Evolutionary conservation across 2,113 vertebrate genomes (phyloP).

Genomic region (Mystacornis crossleyi): DNA sequence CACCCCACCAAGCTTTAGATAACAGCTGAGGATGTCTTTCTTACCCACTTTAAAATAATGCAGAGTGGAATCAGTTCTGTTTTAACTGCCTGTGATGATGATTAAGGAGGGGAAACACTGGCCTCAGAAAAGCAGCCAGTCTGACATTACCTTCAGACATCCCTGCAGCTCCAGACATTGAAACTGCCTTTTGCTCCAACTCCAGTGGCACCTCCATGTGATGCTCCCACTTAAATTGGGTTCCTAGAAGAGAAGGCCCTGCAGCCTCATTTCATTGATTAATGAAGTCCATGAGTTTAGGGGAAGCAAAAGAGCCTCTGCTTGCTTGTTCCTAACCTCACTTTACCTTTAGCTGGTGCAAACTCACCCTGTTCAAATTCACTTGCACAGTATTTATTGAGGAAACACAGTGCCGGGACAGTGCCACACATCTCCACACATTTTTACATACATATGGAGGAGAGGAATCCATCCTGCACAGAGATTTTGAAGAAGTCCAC

Average conservation of each 20-base stretch:
- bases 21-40: background rate
- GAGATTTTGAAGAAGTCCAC: background rate
- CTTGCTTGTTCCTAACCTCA: background rate
- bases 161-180: background rate
- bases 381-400: background rate
- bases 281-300: background rate
- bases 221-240: background rate
- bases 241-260: background rate
- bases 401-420: background rate
- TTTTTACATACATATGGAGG: background rate
- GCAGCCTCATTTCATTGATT: background rate
- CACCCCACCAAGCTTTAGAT: background rate
- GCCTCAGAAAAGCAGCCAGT: background rate
- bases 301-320: background rate
- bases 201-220: rapidly evolving
- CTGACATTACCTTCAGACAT: background rate
- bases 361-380: background rate
- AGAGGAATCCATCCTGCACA: background rate
- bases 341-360: background rate
- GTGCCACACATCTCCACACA: background rate
- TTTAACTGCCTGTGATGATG: background rate
- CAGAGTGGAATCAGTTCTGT: background rate
- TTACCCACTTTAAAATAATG: background rate
- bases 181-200: background rate
- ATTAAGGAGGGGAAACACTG: background rate